These are phyloP conservation scores for Tupaia chinensis DNA, from an alignment of 2,113 vertebrate genomes.

Conservation along the genomic window DNA sequence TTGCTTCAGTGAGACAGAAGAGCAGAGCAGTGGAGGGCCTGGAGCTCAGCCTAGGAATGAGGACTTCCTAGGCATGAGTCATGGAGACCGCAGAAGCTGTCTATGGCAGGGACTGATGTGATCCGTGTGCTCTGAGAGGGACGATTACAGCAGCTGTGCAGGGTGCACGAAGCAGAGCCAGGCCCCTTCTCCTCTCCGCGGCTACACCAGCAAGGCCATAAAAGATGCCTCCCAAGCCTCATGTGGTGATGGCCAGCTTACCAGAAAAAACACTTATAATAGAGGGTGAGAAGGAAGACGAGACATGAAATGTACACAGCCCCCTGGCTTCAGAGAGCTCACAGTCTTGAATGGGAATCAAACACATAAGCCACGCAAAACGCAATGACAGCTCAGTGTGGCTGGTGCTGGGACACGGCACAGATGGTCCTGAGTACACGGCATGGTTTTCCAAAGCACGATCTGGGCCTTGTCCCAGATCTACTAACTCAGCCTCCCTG, in stretches of 20 bases:
- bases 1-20: neutral
- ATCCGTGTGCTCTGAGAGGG: too few species aligned
- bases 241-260: neutral
- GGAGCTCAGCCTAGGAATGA: neutral
- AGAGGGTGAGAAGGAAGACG: neutral
- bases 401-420: neutral
- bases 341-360: neutral
- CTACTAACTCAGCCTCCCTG: neutral
- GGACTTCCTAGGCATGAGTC: neutral
- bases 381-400: neutral
- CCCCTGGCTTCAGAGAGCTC: neutral
- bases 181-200: neutral
- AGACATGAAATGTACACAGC: neutral
- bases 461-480: neutral
- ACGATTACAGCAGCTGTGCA: neutral
- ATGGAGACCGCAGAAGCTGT: neutral
- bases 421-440: neutral
- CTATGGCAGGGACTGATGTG: neutral
- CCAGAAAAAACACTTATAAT: neutral
- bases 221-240: neutral
- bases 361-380: neutral
- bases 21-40: neutral
- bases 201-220: neutral
- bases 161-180: neutral
- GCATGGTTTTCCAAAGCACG: neutral